Base-by-base conservation (phyloP, 2,113 vertebrate species). In the Syrrhaptes paradoxus region DNA sequence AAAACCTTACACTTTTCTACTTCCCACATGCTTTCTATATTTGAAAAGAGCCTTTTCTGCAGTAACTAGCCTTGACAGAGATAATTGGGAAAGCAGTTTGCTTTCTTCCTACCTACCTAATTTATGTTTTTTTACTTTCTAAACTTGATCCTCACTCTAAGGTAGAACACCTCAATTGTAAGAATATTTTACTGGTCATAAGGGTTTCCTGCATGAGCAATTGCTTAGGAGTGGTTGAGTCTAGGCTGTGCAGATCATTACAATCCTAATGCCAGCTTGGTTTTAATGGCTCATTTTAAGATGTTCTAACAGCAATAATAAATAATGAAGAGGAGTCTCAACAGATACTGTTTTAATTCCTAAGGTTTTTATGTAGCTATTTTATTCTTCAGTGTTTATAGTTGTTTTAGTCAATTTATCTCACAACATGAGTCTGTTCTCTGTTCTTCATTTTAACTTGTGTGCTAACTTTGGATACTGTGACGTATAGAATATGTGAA, bases 1-100 rank as follows among this genome's bases (percentile, higher is more conserved):
- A 89, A 96, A 95, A 93, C 72, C 76, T 95, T 97, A 78, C 87
- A 81, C 72, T 95, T 91, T 89, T 74, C 90, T 94, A 32, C 95
- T 89, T 97, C 97, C 96, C 94, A 97, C 95, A 61, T 96, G 79
- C 85, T 96, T 97, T 97, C 97, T 97, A 96, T 97, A 96, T 97
- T 97, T 97, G 89, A 97, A 71, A 84, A 72, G 78, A 96, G 43
- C 29, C 58, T 88, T 90, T 91, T 79, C 54, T 87, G 58, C 76
- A 90, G 87, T 95, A 92, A 81, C 72, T 75, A 93, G 79, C 79
- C 85, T 95, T 97, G 87, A 94, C 95, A 93, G 94, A 96, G 87
- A 93, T 94, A 91, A 97, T 91, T 97, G 73, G 89, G 79, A 85
- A 82, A 89, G 61, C 73, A 87, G 66, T 90, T 95, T 93, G 74